A percentile compares a stretch with the other conserved stretches of the same genome.
Conservation (phyloP, 2,797 vertebrate genomes). For the Danionella dracula region DNA sequence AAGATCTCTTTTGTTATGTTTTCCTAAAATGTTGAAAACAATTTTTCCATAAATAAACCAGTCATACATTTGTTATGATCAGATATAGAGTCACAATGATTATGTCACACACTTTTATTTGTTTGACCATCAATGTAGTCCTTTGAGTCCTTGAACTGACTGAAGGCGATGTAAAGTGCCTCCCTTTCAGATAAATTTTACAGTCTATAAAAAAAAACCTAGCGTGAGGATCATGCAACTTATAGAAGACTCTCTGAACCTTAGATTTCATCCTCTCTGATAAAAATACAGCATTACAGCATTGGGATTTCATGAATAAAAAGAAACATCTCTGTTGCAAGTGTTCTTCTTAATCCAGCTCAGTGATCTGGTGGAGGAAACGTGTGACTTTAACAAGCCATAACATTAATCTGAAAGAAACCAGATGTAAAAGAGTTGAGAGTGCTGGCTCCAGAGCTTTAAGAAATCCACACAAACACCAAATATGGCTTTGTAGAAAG, state of each 20-base stretch:
- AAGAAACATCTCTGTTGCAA: conserved; percentile 16
- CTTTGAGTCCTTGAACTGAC: conserved; percentile 13
- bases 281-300: conserved; percentile 7
- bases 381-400: conserved; percentile 45
- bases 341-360: conserved; percentile 34
- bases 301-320: background rate
- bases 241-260: conserved; percentile 1
- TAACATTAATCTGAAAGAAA: conserved; percentile 50
- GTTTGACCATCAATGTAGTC: background rate
- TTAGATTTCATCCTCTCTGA: conserved; percentile 26
- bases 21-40: background rate
- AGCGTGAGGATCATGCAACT: conserved; percentile 22
- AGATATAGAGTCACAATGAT: conserved; percentile 4
- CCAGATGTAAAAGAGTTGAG: conserved; percentile 46
- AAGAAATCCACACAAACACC: conserved; percentile 38
- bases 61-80: conserved; percentile 15
- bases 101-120: background rate
- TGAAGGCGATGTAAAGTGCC: background rate
- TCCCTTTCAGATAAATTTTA: conserved; percentile 15
- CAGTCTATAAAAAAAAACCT: background rate
- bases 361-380: conserved; percentile 38
- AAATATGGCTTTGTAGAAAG: conserved; percentile 40
- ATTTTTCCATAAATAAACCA: background rate
- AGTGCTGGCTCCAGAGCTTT: conserved; percentile 11
- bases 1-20: conserved; percentile 12